Evolutionary conservation across 2,113 vertebrate genomes (phyloP), one percentile per base, ranked within the genome.

Genomic region (Apeltes quadracus): DNA sequence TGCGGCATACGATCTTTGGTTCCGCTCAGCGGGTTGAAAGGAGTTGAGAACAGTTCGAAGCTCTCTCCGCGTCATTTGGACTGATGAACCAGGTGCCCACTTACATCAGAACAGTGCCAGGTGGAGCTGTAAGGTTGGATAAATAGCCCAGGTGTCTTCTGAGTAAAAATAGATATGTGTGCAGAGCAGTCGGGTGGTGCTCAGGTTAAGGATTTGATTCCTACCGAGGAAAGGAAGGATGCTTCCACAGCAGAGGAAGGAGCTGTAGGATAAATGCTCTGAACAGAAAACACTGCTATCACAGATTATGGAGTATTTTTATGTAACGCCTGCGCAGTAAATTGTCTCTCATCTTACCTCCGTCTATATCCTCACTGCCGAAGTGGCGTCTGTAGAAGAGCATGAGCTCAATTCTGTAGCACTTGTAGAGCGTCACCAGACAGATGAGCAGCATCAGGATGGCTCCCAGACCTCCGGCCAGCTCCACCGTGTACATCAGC

Each of bases 331-430:
- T n/a, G 62, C 4, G 18, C 66, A 77, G 29, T 36, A 48, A 69
- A 75, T 65, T 7, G 23, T 20, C 34, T 39, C 57, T 73, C 15
- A 13, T 69, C 95, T 95, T 93, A 98, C 97, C 97, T 93, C 95
- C 96, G 64, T 98, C 97, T 68, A 98, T 75, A 68, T 98, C 97
- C 88, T 99, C 97, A 32, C 96, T 95, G 89, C 97, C 97, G 81
- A 98, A 99, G 93, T 98, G 97, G 89, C 95, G 98, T 86, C 96
- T 94, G 92, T 99, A 98, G 95, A 98, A 99, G 58, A 99, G 95
- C 97, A 99, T 98, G 85, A 98, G 96, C 91, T 98, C 96, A 86
- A 99, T 98, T 91, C 96, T 94, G 92, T 99, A 99, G 91, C 97
- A 98, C 86, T 98, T 99, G 93, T 98, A 99, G 77, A 98, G 89